These are phyloP conservation scores for Cepphus grylle DNA, from an alignment of 2,113 vertebrate genomes.

Conservation along the genomic window DNA sequence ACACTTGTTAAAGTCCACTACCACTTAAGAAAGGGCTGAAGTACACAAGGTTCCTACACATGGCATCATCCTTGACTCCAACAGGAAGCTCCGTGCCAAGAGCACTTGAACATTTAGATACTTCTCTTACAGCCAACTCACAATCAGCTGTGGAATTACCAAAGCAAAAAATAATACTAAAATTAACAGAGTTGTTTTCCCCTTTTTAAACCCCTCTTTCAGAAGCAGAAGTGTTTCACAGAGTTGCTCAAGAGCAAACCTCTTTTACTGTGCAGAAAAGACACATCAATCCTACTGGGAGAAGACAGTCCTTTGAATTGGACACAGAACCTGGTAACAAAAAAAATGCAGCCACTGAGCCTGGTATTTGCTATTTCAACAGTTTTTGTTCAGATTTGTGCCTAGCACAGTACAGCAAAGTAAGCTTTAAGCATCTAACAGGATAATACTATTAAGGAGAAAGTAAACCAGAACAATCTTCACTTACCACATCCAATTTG, in stretches of 20 bases:
- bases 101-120: neutral
- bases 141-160: neutral
- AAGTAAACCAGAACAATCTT: conserved; percentile 65
- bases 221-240: conserved; percentile 15
- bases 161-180: neutral
- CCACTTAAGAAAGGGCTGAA: neutral
- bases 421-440: conserved; percentile 54
- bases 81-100: neutral
- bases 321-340: conserved; percentile 6
- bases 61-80: neutral
- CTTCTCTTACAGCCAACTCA: neutral
- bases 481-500: conserved; percentile 79
- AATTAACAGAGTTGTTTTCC: neutral
- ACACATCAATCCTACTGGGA: conserved; percentile 9
- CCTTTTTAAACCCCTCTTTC: neutral
- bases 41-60: neutral
- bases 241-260: conserved; percentile 11
- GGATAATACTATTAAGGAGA: conserved; percentile 40
- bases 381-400: conserved; percentile 33
- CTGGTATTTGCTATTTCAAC: conserved; percentile 23
- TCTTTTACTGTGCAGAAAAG: conserved; percentile 26
- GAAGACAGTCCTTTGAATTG: conserved; percentile 14
- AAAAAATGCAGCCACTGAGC: conserved; percentile 15
- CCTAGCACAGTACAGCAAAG: conserved; percentile 48
- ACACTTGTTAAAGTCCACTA: neutral